Base-by-base conservation (phyloP, 1,140 invertebrate species). In the Euborellia annulipes region DNA sequence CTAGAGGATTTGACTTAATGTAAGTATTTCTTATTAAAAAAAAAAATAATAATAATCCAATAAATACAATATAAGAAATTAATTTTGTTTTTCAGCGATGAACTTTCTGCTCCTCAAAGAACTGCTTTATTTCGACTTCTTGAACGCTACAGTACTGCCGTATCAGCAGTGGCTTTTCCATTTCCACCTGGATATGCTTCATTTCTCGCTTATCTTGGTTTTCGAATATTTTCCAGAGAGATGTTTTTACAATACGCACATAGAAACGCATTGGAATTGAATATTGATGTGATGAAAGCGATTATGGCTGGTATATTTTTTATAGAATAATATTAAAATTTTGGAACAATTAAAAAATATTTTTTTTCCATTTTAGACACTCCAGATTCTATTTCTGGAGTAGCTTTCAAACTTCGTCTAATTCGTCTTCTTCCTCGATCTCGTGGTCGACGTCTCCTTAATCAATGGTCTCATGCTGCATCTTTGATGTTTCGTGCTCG, bases 131-230 rank as follows among this genome's bases (percentile, higher is more conserved):
- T 86, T 54, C 72, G 75, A 41, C 67, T 81, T 13, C 55, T 87
- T 30, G 82, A 86, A 57, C 71, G 82, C 47, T 87, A 84, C 63
- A 76, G 76, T 51, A 68, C 82, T 48, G 77, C 83, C 1, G 72
- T 79, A 18, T 82, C 85, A 58, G 74, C 70, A n/a, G 69, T 84
- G 41, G 83, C 83, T 8, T 88, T 81, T 63, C 85, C 85, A 1
- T 63, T 85, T 46, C 84, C 85, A 20, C 78, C 84, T 57, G 85
- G 85, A 17, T 88, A 87, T 55, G 78, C 79, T 9, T 86, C 85
- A 9, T 89, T 88, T 64, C 84, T 88, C 56, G 81, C 84, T 8
- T 87, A 84, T 59, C 67, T 89, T 36, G 85, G 82, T 1, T 86
- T 85, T 58, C 68, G 78, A 49, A 76, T 80, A 2, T 58, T 88